phyloP scores from a whole-genome alignment of 2,797 vertebrate species.

The Ctenopoma kingsleyae region DNA sequence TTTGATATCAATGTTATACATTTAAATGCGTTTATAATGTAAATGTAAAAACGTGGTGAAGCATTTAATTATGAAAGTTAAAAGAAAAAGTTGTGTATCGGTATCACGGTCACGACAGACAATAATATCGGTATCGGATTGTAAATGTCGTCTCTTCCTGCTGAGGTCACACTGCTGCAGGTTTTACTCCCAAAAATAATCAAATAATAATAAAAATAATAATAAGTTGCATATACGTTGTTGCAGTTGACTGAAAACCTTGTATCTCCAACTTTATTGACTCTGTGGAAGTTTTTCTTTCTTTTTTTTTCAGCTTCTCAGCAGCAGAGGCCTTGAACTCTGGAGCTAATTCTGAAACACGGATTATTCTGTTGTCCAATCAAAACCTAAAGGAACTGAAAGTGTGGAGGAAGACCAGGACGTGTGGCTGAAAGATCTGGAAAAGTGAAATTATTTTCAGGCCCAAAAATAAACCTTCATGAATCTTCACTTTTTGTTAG shows the following conservation, averaged over 20 bases:
- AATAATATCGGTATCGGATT: neutral
- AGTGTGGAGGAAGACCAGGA: neutral
- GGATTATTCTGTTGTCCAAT: no score
- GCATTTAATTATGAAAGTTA: neutral
- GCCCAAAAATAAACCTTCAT: no score
- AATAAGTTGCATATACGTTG: constrained; percentile 11
- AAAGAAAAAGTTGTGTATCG: no score
- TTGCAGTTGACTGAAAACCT: constrained; percentile 20
- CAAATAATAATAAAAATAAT: neutral
- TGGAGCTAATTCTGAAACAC: no score
- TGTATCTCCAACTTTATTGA: neutral
- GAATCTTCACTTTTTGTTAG: neutral
- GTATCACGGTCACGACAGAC: neutral
- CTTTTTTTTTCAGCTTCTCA: neutral
- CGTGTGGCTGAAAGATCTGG: neutral
- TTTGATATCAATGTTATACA: neutral
- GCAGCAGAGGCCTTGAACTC: no score
- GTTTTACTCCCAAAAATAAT: neutral
- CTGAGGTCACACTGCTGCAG: constrained; percentile 13
- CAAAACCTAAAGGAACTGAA: no score
- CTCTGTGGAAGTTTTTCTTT: no score
- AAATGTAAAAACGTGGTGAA: no score
- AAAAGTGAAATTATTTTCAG: neutral
- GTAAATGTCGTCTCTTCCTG: neutral
- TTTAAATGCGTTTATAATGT: no score